These are phyloP conservation scores for Rhadinocentrus ornatus DNA, from an alignment of 2,797 vertebrate species.

Conservation along the genomic window DNA sequence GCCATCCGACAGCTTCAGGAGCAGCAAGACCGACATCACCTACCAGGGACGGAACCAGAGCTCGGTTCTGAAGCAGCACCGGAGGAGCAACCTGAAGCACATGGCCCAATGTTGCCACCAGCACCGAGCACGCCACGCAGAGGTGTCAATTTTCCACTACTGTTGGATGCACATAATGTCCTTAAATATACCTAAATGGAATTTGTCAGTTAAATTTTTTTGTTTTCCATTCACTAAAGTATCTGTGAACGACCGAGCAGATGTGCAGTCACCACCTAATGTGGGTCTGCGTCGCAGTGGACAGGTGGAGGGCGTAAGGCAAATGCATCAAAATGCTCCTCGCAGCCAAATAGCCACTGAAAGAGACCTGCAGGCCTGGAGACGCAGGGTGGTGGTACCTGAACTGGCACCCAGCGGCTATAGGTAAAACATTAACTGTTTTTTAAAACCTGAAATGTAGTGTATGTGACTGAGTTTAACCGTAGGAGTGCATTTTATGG, in stretches of 20 bases:
- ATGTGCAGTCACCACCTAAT: conserved; percentile 93
- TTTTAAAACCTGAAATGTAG: not conserved
- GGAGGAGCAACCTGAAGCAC: conserved; percentile 63
- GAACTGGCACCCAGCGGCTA: conserved; percentile 86
- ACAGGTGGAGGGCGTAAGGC: conserved; percentile 95
- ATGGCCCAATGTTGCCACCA: conserved; percentile 51
- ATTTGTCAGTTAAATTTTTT: not conserved
- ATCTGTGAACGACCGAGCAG: conserved; percentile 88
- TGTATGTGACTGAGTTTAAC: not conserved
- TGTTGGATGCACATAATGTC: not conserved
- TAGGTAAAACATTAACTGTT: conserved; percentile 77
- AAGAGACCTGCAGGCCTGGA: conserved; percentile 95
- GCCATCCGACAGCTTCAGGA: conserved; percentile 90
- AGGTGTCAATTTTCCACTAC: conserved; percentile 77
- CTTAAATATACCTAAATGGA: not conserved
- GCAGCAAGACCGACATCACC: conserved; percentile 85
- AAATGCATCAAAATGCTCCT: conserved; percentile 97
- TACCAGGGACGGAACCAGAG: conserved; percentile 60
- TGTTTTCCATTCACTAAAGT: conserved; percentile 68
- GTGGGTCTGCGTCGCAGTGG: conserved; percentile 94
- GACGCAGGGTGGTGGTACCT: conserved; percentile 93
- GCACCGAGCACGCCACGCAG: conserved; percentile 87
- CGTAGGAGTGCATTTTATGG: not conserved
- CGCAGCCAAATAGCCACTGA: conserved; percentile 97
- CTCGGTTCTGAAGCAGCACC: conserved; percentile 45